Evolutionary conservation across 2,888 invertebrate genomes (phyloP), one percentile per base, ranked within the genome.

Genomic region (Macaria liturata): DNA sequence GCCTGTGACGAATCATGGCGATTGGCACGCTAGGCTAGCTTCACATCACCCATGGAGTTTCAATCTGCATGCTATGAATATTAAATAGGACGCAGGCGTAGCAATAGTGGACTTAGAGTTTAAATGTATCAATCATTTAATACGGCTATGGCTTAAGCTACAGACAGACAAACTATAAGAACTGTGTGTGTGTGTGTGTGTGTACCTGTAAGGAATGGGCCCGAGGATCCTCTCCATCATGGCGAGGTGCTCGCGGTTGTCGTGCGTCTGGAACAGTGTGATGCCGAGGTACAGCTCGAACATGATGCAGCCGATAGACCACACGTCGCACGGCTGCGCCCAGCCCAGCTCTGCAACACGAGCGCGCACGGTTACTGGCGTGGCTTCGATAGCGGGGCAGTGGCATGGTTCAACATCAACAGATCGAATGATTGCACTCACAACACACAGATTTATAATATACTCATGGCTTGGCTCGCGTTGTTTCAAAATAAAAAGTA

Each of bases 181-280:
- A 20, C 20, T 1, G 20, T 20, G 20, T 20, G 20, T 20, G 34
- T 6, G 34, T 37, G 20, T 43, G 8, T 32, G 20, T 37, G 30
- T 51, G 5, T 61, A 74, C 98, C 98, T 95, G 92, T 97, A 97
- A 53, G 99, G 99, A 83, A 99, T 95, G 71, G 97, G 96, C 62
- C 99, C 99, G 63, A 99, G 94, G 77, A 99, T 99, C 75, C 99
- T 93, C 91, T 99, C 99, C 99, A 99, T 99, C 99, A 99, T 99
- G 70, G 99, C 99, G 82, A 99, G 94, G 93, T 99, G 99, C 86
- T 99, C 99, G 69, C 98, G 95, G 93, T 99, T 99, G 92, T 99
- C 99, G 91, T 99, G 99, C 43, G 99, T 99, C 95, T 99, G 98
- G 94, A 99, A 99, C 71, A 99, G 94, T 63, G 99, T 99, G 81